Evolutionary conservation across 2,888 invertebrate genomes (phyloP), one percentile per base, ranked within the genome.

Genomic region (Netelia inedita): DNA sequence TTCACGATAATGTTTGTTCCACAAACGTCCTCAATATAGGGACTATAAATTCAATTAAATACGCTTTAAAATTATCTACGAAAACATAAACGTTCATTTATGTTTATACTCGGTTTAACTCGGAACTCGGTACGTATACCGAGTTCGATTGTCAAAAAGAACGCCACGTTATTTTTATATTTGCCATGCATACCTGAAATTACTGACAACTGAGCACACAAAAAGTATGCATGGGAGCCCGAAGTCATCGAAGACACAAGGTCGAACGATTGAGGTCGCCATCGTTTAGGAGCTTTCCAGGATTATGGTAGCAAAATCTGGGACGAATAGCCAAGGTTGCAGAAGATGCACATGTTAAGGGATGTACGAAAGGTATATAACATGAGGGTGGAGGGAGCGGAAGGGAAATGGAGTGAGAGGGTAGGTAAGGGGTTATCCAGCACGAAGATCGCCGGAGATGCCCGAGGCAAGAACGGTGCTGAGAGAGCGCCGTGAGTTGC

Each of bases 361-460:
- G 50, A 59, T 41, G 65, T 16, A 41, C 35, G 19, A 65, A 65
- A 65, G 23, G 43, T 68, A 21, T 16, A 50, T 14, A 19, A n/a
- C 41, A 11, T 0, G 43, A 28, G 59, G 10, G n/a, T 23, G 23
- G 66, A 9, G 14, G 16, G 35, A 14, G 43, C 43, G 68, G 35
- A 35, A 46, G 53, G 23, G 61, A n/a, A 57, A 61, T 50, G 53
- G 59, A 43, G 41, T 46, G 50, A 74, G 74, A 65, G 85, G 88
- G 91, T 28, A 19, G 90, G 90, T 89, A 90, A 91, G 90, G 74
- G 82, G 90, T 91, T 92, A 91, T 87, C 74, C 53, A 46, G 23
- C 88, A 90, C 92, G 92, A 92, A 92, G 92, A 92, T 92, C 89
- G 90, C 89, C 92, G 91, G 92, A 92, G 92, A 92, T 92, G 89